Base-by-base conservation (phyloP, 2,888 invertebrate species). In the Creontiades dilutus region DNA sequence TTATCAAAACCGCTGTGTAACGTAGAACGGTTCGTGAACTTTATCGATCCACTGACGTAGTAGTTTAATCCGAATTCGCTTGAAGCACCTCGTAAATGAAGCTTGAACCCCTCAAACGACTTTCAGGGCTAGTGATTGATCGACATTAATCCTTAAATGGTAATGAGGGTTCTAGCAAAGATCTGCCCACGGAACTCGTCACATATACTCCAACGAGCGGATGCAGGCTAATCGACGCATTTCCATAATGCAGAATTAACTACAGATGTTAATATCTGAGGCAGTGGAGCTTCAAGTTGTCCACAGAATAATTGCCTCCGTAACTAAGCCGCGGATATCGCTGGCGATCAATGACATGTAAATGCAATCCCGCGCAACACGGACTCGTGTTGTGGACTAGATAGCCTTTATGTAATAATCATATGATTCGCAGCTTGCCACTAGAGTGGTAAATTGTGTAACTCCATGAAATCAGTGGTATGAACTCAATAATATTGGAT, bases 201-300 rank as follows among this genome's bases (percentile, higher is more conserved):
- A n/a, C 57, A 78, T 78, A 78, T 47, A 78, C 78, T 78, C n/a
- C 46, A 12, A 46, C n/a, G 47, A 19, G 47, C 37, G 78, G 46
- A 46, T 78, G 78, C 78, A 57, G 85, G 61, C 37, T 85, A 85
- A 85, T 55, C 85, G 37, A 57, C 28, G 52, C 37, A 85, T 57
- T 57, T 85, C 85, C 85, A 85, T 85, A 85, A 85, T 85, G 85
- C 37, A 57, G 55, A 85, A 85, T 85, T 85, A 57, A 85, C 85
- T 85, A 75, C 27, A 75, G 68, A 86, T 75, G 86, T 86, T 78
- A 88, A 88, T 78, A 85, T 85, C 61, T 57, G 61, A 55, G 55
- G 37, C 88, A 48, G 52, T 78, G 80, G 80, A 75, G 75, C 75
- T 48, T 16, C 75, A 76, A 75, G 86, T 86, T 86, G 86, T 86